A percentile compares a stretch with the other conserved stretches of the same genome.
These are phyloP conservation scores for Mus pahari DNA, from an alignment of 2,113 vertebrate genomes.

Conservation along the genomic window DNA sequence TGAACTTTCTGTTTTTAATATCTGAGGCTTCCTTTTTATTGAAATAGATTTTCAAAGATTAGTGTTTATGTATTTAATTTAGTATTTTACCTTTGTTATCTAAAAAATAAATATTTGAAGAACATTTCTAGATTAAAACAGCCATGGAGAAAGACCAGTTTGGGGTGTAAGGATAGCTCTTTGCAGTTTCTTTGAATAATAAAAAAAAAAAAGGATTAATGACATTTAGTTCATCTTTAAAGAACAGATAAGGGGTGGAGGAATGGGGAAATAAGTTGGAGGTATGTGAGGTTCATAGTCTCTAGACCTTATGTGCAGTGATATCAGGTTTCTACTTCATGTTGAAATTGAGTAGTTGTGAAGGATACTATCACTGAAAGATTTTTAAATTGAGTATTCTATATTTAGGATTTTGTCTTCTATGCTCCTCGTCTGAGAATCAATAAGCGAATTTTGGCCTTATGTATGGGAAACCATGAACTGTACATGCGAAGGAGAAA, in stretches of 20 bases:
- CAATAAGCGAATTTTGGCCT: constrained; percentile 97
- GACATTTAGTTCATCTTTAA: not conserved
- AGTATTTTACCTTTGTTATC: not conserved
- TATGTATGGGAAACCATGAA: constrained; percentile 99
- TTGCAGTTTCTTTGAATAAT: constrained; percentile 37
- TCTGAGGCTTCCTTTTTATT: not conserved
- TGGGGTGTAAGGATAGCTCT: not conserved
- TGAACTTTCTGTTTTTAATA: not conserved
- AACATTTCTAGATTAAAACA: constrained; percentile 40
- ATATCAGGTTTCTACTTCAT: not conserved
- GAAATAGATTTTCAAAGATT: not conserved
- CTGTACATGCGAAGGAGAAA: constrained; percentile 98
- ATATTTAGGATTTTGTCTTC: constrained; percentile 96
- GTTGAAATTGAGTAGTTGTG: constrained; percentile 39
- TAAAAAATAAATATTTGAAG: constrained; percentile 33
- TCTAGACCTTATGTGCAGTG: not conserved
- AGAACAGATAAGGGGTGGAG: not conserved
- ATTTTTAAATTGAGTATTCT: constrained; percentile 72
- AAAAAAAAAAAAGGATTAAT: not conserved
- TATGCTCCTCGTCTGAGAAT: constrained; percentile 97
- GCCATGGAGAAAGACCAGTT: not conserved
- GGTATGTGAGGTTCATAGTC: not conserved
- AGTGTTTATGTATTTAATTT: not conserved
- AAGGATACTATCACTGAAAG: not conserved
- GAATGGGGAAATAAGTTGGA: not conserved